Base-by-base conservation (phyloP, 2,888 invertebrate genomes). In the Seira musarum region DNA sequence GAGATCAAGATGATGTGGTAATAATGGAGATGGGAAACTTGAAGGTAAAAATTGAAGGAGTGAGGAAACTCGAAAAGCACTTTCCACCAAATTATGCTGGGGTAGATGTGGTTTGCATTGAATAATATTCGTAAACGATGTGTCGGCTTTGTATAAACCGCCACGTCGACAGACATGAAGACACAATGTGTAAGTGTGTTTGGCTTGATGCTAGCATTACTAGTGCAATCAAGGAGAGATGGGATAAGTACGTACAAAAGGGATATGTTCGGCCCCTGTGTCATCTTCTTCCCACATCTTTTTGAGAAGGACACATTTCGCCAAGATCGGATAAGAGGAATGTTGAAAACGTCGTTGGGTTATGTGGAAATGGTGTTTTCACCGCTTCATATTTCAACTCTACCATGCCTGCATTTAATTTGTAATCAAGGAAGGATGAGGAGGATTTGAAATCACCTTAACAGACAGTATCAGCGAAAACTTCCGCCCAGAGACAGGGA, bases 341-440 rank as follows among this genome's bases (percentile, higher is more conserved):
- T 57, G 17, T n/a, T 57, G 17, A 57, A 8, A 57, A 57, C 10
- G 57, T 57, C 40, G 17, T 57, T n/a, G n/a, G n/a, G n/a, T n/a
- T n/a, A n/a, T 57, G 17, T 57, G n/a, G 17, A 40, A 40, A 8
- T 13, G 13, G 40, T 40, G 40, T 40, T 40, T 40, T 40, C 57
- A n/a, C 57, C 10, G 17, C 57, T 17, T 57, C 57, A 8, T 40
- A 13, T n/a, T 17, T 57, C 17, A 57, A 13, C 3, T 57, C 57
- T 57, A 6, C 17, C 57, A 57, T 5, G 13, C 6, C 30, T 65
- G 60, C 30, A 75, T 68, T 75, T 75, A 75, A 75, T 75, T 75
- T 68, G 63, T 67, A 75, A 75, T 75, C 75, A 75, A 61, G 30
- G 60, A 75, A 57, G 6, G n/a, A n/a, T n/a, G n/a, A n/a, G 65